Conservation (phyloP, 2,113 vertebrate genomes). For the Pterocles gutturalis region DNA sequence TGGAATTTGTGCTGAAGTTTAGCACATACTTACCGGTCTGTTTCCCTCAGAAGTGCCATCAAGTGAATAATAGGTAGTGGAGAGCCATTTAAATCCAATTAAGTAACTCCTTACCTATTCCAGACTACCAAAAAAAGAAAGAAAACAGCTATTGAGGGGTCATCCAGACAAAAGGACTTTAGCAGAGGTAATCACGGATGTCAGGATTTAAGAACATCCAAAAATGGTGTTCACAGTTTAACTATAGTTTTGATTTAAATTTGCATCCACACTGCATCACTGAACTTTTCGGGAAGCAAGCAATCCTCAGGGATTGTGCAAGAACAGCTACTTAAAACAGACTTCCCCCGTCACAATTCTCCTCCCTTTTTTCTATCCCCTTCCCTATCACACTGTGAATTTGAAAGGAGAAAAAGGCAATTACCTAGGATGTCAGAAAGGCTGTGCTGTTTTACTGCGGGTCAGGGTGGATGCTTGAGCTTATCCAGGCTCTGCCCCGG, state of each 20-base stretch:
- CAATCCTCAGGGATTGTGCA: accelerated
- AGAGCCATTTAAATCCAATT: background rate
- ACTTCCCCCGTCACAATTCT: background rate
- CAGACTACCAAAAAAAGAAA: background rate
- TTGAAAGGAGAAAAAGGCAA: background rate
- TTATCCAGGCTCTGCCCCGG: background rate
- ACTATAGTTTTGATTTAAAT: background rate
- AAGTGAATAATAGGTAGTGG: background rate
- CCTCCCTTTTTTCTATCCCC: background rate
- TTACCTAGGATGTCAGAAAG: background rate
- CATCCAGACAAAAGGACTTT: background rate
- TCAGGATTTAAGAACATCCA: too few species aligned
- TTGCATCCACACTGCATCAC: background rate
- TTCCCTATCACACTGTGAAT: too few species aligned
- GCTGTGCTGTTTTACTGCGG: background rate
- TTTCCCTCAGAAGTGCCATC: background rate
- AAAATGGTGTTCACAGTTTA: accelerated
- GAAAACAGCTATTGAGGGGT: background rate
- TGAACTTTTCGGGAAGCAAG: background rate
- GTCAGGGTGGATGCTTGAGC: background rate
- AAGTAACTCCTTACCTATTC: background rate
- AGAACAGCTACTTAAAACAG: background rate
- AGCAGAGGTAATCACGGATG: accelerated
- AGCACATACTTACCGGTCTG: accelerated
- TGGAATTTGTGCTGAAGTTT: background rate